Evolutionary conservation across 2,113 vertebrate species (phyloP).

Genomic region (Erythrolamprus reginae): DNA sequence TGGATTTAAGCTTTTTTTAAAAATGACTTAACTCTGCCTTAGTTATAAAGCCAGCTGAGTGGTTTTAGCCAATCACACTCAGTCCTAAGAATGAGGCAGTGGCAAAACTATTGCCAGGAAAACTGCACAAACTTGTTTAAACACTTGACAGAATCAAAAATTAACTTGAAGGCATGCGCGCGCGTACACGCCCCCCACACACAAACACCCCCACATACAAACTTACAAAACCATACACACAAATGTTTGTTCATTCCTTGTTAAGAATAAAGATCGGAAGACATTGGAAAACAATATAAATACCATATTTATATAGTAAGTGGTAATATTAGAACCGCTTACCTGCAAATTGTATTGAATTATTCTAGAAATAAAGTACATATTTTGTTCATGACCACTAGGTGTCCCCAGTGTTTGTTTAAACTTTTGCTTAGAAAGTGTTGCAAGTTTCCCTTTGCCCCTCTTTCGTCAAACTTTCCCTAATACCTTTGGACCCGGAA

Average conservation of each 20-base stretch:
- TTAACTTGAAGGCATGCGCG: background rate
- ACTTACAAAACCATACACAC: background rate
- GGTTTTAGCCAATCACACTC: background rate
- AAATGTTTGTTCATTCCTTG: background rate
- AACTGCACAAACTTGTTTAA: background rate
- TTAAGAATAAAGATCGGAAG: background rate
- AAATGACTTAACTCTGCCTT: background rate
- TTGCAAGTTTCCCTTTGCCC: background rate
- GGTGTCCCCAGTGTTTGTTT: background rate
- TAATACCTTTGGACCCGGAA: slow-evolving; percentile 4
- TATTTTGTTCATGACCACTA: background rate
- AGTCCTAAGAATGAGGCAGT: background rate
- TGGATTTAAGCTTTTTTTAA: background rate
- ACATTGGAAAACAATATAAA: background rate
- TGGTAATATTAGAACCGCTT: background rate
- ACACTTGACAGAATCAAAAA: background rate
- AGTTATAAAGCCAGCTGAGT: background rate
- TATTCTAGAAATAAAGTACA: background rate
- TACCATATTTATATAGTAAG: background rate
- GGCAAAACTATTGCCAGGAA: background rate
- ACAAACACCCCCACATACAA: background rate
- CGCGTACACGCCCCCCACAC: too few relatives aligned
- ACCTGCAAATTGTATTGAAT: background rate
- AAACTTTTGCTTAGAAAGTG: slow-evolving; percentile 2
- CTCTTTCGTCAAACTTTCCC: background rate